A percentile compares a stretch with the other conserved stretches of the same genome.
phyloP scores from a whole-genome alignment of 2,888 invertebrate genomes.

The Serrognathus titanus region DNA sequence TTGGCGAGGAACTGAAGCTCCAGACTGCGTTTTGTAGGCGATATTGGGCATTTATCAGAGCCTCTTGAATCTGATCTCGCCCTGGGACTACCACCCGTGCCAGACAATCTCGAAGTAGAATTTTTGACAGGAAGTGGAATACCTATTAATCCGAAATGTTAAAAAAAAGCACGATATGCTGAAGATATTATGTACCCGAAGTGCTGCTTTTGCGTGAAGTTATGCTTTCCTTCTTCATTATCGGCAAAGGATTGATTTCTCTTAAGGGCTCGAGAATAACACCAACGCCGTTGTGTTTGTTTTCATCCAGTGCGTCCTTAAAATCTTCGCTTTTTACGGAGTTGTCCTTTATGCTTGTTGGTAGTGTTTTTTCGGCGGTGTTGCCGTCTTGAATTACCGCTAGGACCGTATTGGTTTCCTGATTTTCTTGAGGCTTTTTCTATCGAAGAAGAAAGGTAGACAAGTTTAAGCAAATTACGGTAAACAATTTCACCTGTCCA shows the following conservation, averaged over 20 bases:
- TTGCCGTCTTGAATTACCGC: neutral
- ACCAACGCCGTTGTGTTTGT: neutral
- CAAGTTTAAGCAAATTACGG: neutral
- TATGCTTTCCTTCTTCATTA: conserved; percentile 11
- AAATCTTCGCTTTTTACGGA: conserved; percentile 13
- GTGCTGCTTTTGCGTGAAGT: conserved; percentile 10
- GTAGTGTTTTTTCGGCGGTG: neutral
- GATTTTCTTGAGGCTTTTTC: neutral
- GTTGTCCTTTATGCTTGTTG: conserved; percentile 11
- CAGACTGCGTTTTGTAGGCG: conserved; percentile 21
- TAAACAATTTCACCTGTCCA: no score
- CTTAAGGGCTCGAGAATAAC: no score
- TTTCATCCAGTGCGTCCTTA: conserved; percentile 14
- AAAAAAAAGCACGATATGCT: neutral
- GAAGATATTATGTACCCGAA: conserved; percentile 6
- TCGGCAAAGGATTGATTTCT: neutral
- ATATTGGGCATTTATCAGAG: conserved; percentile 3
- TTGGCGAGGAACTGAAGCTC: conserved; percentile 44
- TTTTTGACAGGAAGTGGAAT: conserved; percentile 16
- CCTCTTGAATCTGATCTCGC: conserved; percentile 2
- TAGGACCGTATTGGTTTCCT: no score
- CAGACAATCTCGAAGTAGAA: conserved; percentile 9
- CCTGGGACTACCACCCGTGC: conserved; percentile 3
- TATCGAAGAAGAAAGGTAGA: neutral
- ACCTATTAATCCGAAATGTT: conserved; percentile 1